phyloP scores from a whole-genome alignment of 2,888 invertebrate species.

The Pyrochroa serraticornis region DNA sequence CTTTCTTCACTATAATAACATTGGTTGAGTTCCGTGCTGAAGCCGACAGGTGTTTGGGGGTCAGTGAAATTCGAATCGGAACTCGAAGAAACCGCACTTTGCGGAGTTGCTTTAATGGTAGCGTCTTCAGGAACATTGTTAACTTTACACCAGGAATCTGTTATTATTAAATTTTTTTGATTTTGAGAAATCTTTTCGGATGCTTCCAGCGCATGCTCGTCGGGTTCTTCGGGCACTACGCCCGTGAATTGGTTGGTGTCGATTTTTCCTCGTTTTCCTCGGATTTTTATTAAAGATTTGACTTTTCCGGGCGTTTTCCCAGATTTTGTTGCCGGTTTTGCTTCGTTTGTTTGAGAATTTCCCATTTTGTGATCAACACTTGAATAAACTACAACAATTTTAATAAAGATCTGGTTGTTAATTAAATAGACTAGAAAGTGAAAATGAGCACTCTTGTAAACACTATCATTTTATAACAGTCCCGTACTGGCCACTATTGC shows the following conservation, averaged over 20 bases:
- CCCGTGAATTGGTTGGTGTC: constrained; percentile 49
- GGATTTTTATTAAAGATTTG: constrained; percentile 63
- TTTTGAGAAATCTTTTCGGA: constrained; percentile 25
- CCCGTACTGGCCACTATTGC: no score
- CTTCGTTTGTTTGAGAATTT: constrained; percentile 61
- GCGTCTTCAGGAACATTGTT: constrained; percentile 37
- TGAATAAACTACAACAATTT: constrained; percentile 6
- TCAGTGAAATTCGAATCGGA: constrained; percentile 79
- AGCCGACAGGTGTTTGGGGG: constrained; percentile 66
- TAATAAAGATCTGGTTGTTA: not conserved
- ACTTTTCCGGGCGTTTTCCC: constrained; percentile 65
- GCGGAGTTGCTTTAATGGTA: constrained; percentile 57
- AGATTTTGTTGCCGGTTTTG: constrained; percentile 59
- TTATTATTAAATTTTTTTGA: constrained; percentile 38
- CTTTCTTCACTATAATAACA: constrained; percentile 69
- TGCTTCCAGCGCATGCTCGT: constrained; percentile 15
- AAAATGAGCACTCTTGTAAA: not conserved
- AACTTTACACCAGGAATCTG: constrained; percentile 49
- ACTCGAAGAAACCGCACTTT: constrained; percentile 63
- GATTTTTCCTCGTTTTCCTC: constrained; percentile 53
- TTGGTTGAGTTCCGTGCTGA: constrained; percentile 66
- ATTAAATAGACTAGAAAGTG: not conserved
- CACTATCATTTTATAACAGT: no score
- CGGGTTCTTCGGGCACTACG: constrained; percentile 44
- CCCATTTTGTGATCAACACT: constrained; percentile 57